These are phyloP conservation scores for Threskiornis aethiopicus DNA, from an alignment of 2,797 vertebrate species.

Conservation along the genomic window DNA sequence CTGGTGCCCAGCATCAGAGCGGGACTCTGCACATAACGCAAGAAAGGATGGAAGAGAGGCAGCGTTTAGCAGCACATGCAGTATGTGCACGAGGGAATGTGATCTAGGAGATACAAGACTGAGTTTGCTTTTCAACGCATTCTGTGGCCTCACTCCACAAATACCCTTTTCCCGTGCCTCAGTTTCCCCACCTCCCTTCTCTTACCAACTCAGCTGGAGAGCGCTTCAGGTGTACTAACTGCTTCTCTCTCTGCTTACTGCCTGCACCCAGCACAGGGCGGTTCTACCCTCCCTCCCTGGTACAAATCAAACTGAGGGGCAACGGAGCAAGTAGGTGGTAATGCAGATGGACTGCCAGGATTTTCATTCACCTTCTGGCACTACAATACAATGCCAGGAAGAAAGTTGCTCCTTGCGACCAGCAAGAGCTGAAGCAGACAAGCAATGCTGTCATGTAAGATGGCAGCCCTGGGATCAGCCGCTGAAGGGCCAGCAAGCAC, in stretches of 20 bases:
- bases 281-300: not conserved
- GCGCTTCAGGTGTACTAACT: rapidly evolving
- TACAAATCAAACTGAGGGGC: not conserved
- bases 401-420: not conserved
- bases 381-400: not conserved
- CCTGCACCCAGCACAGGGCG: not conserved
- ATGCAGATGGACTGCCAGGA: not conserved
- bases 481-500: not conserved
- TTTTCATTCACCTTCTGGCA: not conserved
- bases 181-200: not conserved
- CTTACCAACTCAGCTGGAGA: not conserved
- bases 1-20: not conserved
- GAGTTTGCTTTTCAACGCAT: not conserved
- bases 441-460: not conserved
- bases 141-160: not conserved
- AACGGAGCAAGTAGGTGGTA: not conserved
- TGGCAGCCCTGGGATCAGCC: not conserved
- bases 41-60: not conserved
- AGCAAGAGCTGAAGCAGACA: not conserved
- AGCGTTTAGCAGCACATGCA: not conserved
- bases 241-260: not conserved
- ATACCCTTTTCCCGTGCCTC: not conserved
- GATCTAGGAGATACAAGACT: not conserved
- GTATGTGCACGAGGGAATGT: not conserved
- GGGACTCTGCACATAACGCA: not conserved